Evolutionary conservation across 2,888 invertebrate genomes (phyloP), one percentile per base, ranked within the genome.

Genomic region (Tetanocera ferruginea): DNA sequence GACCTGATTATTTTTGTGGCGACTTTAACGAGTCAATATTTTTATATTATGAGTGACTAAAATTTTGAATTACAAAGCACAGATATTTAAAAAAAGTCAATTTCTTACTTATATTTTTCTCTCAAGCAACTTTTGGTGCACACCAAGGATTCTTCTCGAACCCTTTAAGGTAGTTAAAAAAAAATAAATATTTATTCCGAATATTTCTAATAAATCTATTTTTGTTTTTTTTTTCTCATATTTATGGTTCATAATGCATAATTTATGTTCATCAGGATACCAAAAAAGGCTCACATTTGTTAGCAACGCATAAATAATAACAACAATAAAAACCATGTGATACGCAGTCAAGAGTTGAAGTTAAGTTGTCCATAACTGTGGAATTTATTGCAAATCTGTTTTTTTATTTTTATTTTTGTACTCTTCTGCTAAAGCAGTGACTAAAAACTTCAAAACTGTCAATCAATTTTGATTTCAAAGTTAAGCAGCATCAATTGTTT

Each of bases 301-400:
- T 3, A 25, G 31, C 34, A 14, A 17, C n/a, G 25, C 23, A 8
- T 43, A 37, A 37, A 37, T 37, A n/a, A 34, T 19, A 17, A 5
- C 43, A 57, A 23, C 64, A 28, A 64, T 28, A 64, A 64, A 25
- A 3, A 14, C 64, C 6, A 43, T 19, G 23, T 37, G 17, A 25
- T 19, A 28, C 5, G 34, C 28, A 52, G 23, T 52, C 51, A 71
- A 31, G 3, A 55, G 17, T n/a, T 31, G 17, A 51, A 25, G n/a
- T 69, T 43, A 23, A 37, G 49, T 55, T 71, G 31, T 31, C 52
- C 31, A 71, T 28, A 55, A 71, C 52, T 71, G 19, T 55, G 11
- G 34, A 25, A 71, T 71, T 71, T 71, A 71, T 71, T 71, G 34
- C 25, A 55, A 23, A n/a, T n/a, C n/a, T n/a, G n/a, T n/a, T n/a